These are phyloP conservation scores for Corythornis madagascariensis DNA, from an alignment of 2,113 vertebrate genomes.

Conservation along the genomic window DNA sequence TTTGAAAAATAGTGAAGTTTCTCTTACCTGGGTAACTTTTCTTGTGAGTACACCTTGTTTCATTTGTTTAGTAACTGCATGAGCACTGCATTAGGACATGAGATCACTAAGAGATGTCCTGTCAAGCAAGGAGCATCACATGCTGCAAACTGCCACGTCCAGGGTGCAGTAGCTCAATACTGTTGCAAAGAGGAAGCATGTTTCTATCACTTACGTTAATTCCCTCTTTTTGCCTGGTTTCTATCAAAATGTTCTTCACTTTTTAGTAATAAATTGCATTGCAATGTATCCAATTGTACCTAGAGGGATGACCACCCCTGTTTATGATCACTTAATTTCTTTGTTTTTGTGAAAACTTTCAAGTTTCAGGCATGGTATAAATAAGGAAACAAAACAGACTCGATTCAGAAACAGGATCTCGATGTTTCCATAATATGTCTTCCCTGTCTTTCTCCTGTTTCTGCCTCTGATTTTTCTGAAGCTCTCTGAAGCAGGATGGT, in stretches of 20 bases:
- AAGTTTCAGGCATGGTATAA: neutral
- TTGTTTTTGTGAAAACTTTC: neutral
- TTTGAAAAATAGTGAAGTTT: neutral
- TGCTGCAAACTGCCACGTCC: neutral
- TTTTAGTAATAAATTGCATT: neutral
- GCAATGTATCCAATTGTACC: neutral
- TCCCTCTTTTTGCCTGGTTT: neutral
- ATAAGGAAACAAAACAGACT: neutral
- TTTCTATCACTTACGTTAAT: neutral
- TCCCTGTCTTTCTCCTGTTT: neutral
- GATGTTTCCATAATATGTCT: neutral
- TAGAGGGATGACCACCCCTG: conserved; percentile 13
- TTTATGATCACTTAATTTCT: conserved; percentile 17
- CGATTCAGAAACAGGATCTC: neutral
- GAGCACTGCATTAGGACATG: neutral
- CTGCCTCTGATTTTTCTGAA: neutral
- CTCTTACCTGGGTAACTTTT: neutral
- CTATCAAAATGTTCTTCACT: conserved; percentile 12
- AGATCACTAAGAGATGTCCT: neutral
- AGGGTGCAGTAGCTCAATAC: neutral
- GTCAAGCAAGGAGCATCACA: neutral
- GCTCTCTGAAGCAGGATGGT: neutral
- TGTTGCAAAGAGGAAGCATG: neutral
- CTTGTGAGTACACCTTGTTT: neutral
- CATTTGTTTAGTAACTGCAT: neutral